These are phyloP conservation scores for Cecropterus lyciades DNA, from an alignment of 1,140 invertebrate species.

Conservation along the genomic window DNA sequence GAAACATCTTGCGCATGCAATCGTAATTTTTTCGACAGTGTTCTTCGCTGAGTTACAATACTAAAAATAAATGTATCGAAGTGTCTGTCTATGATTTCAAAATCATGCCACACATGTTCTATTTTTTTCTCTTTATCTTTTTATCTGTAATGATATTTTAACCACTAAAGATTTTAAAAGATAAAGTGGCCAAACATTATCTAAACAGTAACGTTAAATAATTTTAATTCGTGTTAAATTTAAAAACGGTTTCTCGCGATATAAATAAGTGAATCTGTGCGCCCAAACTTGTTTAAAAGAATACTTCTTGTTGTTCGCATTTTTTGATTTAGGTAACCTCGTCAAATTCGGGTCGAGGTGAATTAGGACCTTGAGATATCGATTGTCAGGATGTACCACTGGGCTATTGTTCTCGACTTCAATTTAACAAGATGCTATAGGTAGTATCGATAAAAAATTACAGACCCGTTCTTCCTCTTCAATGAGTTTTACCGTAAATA, in stretches of 20 bases:
- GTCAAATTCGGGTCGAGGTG: conserved; percentile 54
- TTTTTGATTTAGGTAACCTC: conserved; percentile 49
- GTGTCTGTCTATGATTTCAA: too few species aligned
- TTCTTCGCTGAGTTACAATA: background rate
- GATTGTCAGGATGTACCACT: conserved; percentile 64
- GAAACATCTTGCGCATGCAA: conserved; percentile 2
- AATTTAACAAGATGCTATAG: conserved; percentile 3
- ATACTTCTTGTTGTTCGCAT: conserved; percentile 1
- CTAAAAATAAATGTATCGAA: background rate
- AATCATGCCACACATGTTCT: too few species aligned
- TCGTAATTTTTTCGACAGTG: conserved; percentile 4
- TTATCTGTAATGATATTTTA: too few species aligned
- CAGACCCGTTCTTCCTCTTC: background rate
- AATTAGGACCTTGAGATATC: conserved; percentile 62
- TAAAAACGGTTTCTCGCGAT: too few species aligned
- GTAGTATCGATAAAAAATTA: conserved; percentile 11
- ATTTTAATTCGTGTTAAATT: too few species aligned
- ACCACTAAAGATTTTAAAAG: too few species aligned
- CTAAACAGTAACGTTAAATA: too few species aligned
- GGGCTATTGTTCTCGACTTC: conserved; percentile 50
- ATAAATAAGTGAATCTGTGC: too few species aligned
- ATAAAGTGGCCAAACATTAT: too few species aligned
- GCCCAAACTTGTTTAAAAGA: background rate
- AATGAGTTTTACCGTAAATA: conserved; percentile 21
- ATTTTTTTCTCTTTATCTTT: too few species aligned